Evolutionary conservation across 2,797 vertebrate species (phyloP).

Genomic region (Lepus townsendii): DNA sequence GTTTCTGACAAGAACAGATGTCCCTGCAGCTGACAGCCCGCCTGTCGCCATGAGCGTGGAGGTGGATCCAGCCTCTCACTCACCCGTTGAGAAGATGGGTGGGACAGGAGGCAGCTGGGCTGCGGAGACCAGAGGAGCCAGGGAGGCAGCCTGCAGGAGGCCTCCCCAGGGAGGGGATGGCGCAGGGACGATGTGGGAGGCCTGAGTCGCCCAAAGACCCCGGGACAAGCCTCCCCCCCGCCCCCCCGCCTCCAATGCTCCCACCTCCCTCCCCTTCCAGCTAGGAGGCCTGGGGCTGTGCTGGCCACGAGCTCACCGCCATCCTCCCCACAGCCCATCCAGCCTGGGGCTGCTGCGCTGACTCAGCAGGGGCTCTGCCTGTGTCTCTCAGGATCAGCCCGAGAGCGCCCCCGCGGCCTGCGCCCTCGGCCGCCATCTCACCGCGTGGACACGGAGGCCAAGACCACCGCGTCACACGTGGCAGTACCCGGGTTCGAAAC

Average conservation of each 20-base stretch:
- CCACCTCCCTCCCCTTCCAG: not conserved
- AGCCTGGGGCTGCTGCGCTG: too few species aligned
- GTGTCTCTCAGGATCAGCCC: not conserved
- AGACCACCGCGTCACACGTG: too few species aligned
- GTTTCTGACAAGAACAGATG: constrained; percentile 81
- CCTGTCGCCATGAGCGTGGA: constrained; percentile 36
- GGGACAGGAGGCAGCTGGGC: constrained; percentile 61
- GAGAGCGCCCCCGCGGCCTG: too few species aligned
- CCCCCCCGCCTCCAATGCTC: not conserved
- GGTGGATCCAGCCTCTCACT: constrained; percentile 53
- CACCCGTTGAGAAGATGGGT: constrained; percentile 63
- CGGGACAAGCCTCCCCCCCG: not conserved
- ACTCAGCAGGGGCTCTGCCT: not conserved
- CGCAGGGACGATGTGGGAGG: not conserved
- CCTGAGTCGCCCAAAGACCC: not conserved
- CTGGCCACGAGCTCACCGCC: not conserved
- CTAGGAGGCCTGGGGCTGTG: not conserved
- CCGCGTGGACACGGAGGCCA: too few species aligned
- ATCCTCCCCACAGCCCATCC: too few species aligned
- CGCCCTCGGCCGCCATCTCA: not conserved
- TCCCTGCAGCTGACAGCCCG: constrained; percentile 76
- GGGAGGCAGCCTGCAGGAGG: not conserved
- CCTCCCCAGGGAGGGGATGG: not conserved
- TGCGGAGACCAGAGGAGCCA: not conserved
- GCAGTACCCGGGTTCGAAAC: too few species aligned